Base-by-base conservation (phyloP, 2,888 invertebrate genomes). In the Trisateles emortualis region DNA sequence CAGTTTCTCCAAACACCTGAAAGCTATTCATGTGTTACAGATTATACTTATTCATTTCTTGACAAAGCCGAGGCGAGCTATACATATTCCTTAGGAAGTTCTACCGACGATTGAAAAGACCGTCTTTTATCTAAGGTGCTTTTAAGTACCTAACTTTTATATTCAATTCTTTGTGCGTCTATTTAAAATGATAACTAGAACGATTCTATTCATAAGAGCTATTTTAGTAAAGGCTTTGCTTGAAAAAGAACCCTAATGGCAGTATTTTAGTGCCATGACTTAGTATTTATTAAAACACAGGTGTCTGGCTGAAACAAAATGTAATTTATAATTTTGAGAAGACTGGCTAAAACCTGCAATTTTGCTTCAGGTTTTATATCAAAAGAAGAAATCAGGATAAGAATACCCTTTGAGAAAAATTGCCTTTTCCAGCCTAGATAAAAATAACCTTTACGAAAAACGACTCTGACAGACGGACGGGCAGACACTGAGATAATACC, bases 171-270 rank as follows among this genome's bases (percentile, higher is more conserved):
- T 79, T 75, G 67, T 72, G 65, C 52, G 62, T 65, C 68, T 68
- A 61, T 72, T 78, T 72, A 63, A 65, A 68, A 71, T 64, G 65
- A 70, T 73, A 72, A 75, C 68, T 59, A 64, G 65, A 66, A 54
- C 40, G 56, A 52, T 49, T 69, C 61, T 65, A 68, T 71, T 75
- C 59, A 69, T 64, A 65, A 59, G 46, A 62, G 64, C 50, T 68
- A 51, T 59, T 64, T 60, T 68, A 69, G 65, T 61, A 47, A 61
- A 60, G 14, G 13, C 48, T 56, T 46, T 29, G 43, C 51, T 62
- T 29, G 52, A 38, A 54, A 64, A 61, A 52, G 52, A 49, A 54
- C 51, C 35, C 16, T 52, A 59, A 58, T 52, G 56, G 62, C 52
- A 29, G 24, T 46, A 52, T 48, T 19, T 51, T 40, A 44, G 19